Evolutionary conservation across 2,113 vertebrate genomes (phyloP), one percentile per base, ranked within the genome.

Genomic region (Caloenas nicobarica): DNA sequence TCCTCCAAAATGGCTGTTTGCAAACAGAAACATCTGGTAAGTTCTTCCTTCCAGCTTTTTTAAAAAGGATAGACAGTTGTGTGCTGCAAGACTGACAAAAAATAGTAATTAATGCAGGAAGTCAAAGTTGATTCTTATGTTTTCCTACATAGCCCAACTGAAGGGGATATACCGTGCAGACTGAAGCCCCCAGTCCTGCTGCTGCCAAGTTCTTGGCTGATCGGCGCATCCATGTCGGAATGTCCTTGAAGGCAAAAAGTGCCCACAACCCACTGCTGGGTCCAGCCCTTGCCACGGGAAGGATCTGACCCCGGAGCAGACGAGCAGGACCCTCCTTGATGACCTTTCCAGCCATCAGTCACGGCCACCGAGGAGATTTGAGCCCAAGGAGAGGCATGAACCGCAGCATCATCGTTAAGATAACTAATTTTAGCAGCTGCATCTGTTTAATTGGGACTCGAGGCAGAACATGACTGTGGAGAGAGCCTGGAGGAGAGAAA

Each of bases 331-430:
- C 25, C 24, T 16, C 34, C 65, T 21, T 18, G 40, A 24, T 15
- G 78, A 78, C 87, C 62, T 51, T 29, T 69, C 56, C 83, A 81
- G 57, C 84, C 61, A 77, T 40, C 65, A 65, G 36, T 19, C 5
- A 1, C 22, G 69, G 24, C 58, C 60, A 12, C 38, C 1, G 60
- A 46, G 16, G 6, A 26, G 34, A 53, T 82, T 53, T 58, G 50
- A 28, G 69, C 68, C 85, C 29, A 33, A 44, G 36, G 31, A 86
- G 60, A 62, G 73, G 70, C 48, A 21, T 9, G 24, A 50, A 46
- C 42, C 1, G 0, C 2, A 31, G 54, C 65, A 16, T 4, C 1
- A 6, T 70, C n/a, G 4, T 25, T 19, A 53, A 53, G 16, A 48
- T 29, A 28, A n/a, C 81, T 85, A 69, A 88, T 91, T 88, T 89